Evolutionary conservation across 2,113 vertebrate species (phyloP), one percentile per base, ranked within the genome.

Genomic region (Fulica atra): DNA sequence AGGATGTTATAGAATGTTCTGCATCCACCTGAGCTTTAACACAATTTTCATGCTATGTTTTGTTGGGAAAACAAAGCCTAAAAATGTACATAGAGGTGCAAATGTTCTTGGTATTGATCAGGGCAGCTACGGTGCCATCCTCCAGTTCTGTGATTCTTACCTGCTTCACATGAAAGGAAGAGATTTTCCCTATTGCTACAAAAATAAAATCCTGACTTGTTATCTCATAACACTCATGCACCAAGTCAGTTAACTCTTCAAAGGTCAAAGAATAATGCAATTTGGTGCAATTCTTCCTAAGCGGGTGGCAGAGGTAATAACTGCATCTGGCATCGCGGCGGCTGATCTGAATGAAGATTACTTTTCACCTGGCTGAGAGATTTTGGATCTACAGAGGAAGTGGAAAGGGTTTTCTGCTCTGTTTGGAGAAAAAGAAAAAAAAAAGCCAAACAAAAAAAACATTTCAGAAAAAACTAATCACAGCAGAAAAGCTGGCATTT

Each of bases 171-270:
- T 81, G 35, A 38, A 86, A 46, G 24, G 42, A 80, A 77, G 44
- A 48, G 9, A 64, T 81, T 71, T 68, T 79, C 93, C 36, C 61
- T 72, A 4, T 26, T 73, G 60, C n/a, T 88, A 14, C n/a, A 79
- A 57, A 89, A 91, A 65, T 36, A 63, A 84, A 71, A 88, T 81
- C 38, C 56, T 80, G 64, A 59, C 46, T 83, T 64, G 13, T 95
- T 89, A 74, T 89, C 91, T 90, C 38, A 29, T 94, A 88, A 79
- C 26, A 93, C 65, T n/a, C 76, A 53, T 74, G 28, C 12, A 72
- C 44, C 42, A 60, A 84, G 83, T 86, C 73, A 79, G 80, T 96
- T 92, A 87, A 94, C 90, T 96, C 80, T 95, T 96, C 86, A 91
- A 71, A 94, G 72, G 88, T 81, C 83, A 94, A 70, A 76, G 69